A percentile compares a stretch with the other conserved stretches of the same genome.
These are phyloP conservation scores for Sylvietta virens DNA, from an alignment of 2,113 vertebrate genomes.

Conservation along the genomic window DNA sequence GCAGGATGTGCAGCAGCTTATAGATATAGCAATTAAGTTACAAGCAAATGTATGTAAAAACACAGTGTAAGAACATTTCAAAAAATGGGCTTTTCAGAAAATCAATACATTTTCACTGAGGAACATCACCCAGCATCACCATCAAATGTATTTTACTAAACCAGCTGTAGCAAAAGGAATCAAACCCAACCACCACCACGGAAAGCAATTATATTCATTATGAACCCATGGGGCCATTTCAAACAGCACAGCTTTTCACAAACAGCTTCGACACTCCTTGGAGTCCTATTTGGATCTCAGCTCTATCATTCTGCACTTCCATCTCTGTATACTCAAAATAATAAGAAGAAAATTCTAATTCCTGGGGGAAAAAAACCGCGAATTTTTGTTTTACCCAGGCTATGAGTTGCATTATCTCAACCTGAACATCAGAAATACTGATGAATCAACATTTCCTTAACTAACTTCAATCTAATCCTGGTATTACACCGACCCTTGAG, in stretches of 20 bases:
- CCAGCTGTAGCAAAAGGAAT: background rate
- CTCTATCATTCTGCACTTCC: background rate
- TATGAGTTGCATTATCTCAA: background rate
- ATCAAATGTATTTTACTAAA: background rate
- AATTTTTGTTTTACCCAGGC: background rate
- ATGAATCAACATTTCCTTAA: background rate
- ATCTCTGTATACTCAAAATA: background rate
- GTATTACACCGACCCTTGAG: background rate
- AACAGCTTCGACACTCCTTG: background rate
- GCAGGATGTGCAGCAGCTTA: background rate
- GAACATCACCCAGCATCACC: background rate
- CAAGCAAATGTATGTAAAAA: background rate
- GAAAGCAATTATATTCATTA: background rate
- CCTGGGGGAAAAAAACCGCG: rapidly evolving
- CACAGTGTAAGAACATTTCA: background rate
- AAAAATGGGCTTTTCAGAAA: background rate
- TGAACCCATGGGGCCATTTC: background rate
- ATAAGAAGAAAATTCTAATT: background rate
- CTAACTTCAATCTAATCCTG: background rate
- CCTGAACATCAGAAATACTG: rapidly evolving
- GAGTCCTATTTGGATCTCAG: background rate
- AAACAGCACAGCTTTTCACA: background rate
- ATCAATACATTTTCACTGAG: background rate
- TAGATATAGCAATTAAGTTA: background rate
- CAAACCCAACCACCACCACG: background rate